Evolutionary conservation across 2,797 vertebrate species (phyloP).

Genomic region (Acanthurus tractus): DNA sequence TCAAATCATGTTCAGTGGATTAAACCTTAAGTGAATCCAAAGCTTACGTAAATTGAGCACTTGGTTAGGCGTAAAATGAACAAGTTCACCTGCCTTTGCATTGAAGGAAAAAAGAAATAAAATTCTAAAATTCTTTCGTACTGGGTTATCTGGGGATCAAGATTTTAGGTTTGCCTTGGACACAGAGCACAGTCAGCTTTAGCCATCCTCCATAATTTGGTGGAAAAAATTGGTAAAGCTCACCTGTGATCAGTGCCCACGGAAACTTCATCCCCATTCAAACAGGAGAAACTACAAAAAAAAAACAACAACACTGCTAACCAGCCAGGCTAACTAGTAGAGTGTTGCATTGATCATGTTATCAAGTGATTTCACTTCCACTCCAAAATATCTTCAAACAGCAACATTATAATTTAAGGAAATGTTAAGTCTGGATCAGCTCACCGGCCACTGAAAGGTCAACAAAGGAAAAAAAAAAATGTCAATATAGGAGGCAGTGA

Average conservation of each 20-base stretch:
- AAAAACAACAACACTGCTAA: slow-evolving; percentile 52
- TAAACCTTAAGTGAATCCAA: slow-evolving; percentile 72
- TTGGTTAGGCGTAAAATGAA: slow-evolving; percentile 61
- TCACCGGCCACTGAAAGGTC: slow-evolving; percentile 43
- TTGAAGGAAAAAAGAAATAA: slow-evolving; percentile 43
- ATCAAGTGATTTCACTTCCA: slow-evolving; percentile 64
- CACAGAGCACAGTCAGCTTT: slow-evolving; percentile 17
- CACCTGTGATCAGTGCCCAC: slow-evolving; percentile 32
- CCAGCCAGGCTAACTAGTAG: slow-evolving; percentile 52
- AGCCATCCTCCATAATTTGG: slow-evolving; percentile 8
- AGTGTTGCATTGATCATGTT: slow-evolving; percentile 62
- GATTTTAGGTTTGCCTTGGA: slow-evolving; percentile 29
- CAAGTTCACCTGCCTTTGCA: slow-evolving; percentile 55
- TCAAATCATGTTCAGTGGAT: slow-evolving; percentile 72
- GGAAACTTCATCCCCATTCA: slow-evolving; percentile 28
- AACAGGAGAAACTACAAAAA: slow-evolving; percentile 30
- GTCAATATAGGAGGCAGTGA: slow-evolving; percentile 64
- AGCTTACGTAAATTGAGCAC: slow-evolving; percentile 64
- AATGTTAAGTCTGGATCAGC: slow-evolving; percentile 69
- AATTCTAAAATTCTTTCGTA: slow-evolving; percentile 48
- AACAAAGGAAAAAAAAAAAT: slow-evolving; percentile 44
- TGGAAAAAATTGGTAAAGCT: slow-evolving; percentile 29
- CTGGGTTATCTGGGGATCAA: slow-evolving; percentile 25
- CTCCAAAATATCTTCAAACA: slow-evolving; percentile 64
- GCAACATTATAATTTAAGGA: slow-evolving; percentile 72